phyloP scores from a whole-genome alignment of 2,797 vertebrate species.

The Sparidentex hasta region DNA sequence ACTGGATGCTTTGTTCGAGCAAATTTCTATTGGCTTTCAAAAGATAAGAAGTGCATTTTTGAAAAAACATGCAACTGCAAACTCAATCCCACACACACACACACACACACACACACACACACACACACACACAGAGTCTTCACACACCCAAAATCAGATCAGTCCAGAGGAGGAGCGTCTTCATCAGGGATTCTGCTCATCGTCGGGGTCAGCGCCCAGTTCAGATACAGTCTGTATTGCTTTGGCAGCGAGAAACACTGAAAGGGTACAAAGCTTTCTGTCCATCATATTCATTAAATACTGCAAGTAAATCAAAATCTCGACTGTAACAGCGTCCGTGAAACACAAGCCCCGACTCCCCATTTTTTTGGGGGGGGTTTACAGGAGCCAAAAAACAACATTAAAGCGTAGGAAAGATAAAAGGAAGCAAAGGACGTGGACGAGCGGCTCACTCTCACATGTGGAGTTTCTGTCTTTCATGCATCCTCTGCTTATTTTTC shows the following conservation, averaged over 20 bases:
- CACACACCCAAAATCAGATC: conserved; percentile 16
- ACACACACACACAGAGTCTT: not conserved
- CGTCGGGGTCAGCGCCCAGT: conserved; percentile 3
- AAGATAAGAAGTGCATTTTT: conserved; percentile 45
- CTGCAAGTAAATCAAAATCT: conserved; percentile 14
- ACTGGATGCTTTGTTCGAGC: conserved; percentile 5
- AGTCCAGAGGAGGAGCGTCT: conserved; percentile 28
- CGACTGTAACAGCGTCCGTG: not conserved
- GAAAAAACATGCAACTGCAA: conserved; percentile 47
- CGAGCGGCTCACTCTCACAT: conserved; percentile 1
- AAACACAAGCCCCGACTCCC: not conserved
- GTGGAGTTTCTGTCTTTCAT: conserved; percentile 22
- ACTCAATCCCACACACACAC: not conserved
- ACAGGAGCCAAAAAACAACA: not conserved
- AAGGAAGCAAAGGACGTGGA: not conserved
- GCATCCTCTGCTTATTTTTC: conserved; percentile 23
- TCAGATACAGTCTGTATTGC: conserved; percentile 46
- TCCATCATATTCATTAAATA: conserved; percentile 16
- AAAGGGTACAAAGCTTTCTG: not conserved
- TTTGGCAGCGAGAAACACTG: conserved; percentile 31
- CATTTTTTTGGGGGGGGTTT: not conserved
- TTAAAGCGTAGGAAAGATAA: conserved; percentile 15
- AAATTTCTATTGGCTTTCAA: conserved; percentile 8
- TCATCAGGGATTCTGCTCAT: conserved; percentile 45
- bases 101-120: conserved; percentile 18